Evolutionary conservation across 2,797 vertebrate species (phyloP), one percentile per base, ranked within the genome.

Genomic region (Morus bassanus): DNA sequence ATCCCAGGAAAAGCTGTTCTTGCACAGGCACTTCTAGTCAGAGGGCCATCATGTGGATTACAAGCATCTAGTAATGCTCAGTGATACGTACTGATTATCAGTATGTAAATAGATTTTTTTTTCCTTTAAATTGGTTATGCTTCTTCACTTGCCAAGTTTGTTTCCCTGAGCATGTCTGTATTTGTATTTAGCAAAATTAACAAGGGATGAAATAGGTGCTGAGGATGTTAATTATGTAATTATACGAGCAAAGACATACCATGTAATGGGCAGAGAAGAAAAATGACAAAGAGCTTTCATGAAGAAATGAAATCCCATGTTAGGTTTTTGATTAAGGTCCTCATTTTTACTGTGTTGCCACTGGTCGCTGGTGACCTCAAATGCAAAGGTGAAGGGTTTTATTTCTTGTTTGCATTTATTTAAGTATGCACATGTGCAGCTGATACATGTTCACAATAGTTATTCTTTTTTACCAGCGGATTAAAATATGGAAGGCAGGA

Each of bases 141-240:
- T 86, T 94, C 95, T 96, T 95, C 53, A 60, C 83, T 95, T 97
- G 56, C 91, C 64, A 43, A 39, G 53, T 91, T 79, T 96, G 73
- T 95, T 95, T 98, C 88, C 96, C 96, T 97, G 35, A 93, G 43
- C 41, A 82, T 94, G 85, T 78, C 83, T 84, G 69, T 51, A 83
- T 96, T 93, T 96, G 85, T 95, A 96, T 95, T 97, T 97, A 96
- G 94, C 64, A 97, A 80, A 97, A 96, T 96, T 96, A 97, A 95
- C 92, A 97, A 81, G 85, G 80, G 95, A 89, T 93, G 88, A 97
- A 97, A 96, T 91, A 79, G 76, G 78, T 97, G 87, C 68, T 92
- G 85, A 86, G 79, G 89, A 93, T 96, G 92, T 95, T 97, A 97
- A 96, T 97, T 94, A 92, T 89, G 76, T 89, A 89, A 96, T 97